Base-by-base conservation (phyloP, 2,797 vertebrate species). In the Phrynocephalus guinanensis region DNA sequence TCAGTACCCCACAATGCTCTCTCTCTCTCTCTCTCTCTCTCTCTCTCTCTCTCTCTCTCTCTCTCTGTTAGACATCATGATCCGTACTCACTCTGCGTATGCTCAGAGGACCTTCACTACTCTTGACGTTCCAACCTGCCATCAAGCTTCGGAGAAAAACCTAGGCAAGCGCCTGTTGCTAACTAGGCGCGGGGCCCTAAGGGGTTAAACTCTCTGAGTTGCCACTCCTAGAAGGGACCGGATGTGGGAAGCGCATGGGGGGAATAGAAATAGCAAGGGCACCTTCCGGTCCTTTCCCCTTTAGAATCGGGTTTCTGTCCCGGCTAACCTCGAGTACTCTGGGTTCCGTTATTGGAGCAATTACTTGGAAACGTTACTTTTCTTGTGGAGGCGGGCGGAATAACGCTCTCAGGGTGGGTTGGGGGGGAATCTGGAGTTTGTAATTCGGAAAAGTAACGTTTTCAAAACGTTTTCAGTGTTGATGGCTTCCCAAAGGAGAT, bases 211-310 rank as follows among this genome's bases (percentile, higher is more conserved):
- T 24, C 13, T 44, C 30, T 0, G 50, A 26, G 2, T 16, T n/a
- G 10, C 1, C 50, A 72, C 4, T 60, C 85, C 85, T 80, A 86
- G 85, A 86, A 78, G 5, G 33, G 77, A 26, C 76, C 24, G 26
- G 78, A 60, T 44, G 7, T n/a, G 13, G 0, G 1, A 10, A 8
- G 0, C 6, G 24, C n/a, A 72, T 8, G 68, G 85, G 24, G 68
- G 68, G 67, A 24, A 72, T 15, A 3, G 8, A 63, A 80, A 72
- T 6, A 1, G 2, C 0, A 2, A 2, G 3, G 4, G 20, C 18
- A 30, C 1, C 28, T 85, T 78, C 38, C 75, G 2, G 75, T 28
- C 44, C 26, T 28, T 28, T 16, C 5, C 38, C 28, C 9, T 33
- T 26, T 33, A 11, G 3, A 10, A 38, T 82, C 30, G 38, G 79